phyloP scores from a whole-genome alignment of 2,888 invertebrate species.

The Hyalella azteca region DNA sequence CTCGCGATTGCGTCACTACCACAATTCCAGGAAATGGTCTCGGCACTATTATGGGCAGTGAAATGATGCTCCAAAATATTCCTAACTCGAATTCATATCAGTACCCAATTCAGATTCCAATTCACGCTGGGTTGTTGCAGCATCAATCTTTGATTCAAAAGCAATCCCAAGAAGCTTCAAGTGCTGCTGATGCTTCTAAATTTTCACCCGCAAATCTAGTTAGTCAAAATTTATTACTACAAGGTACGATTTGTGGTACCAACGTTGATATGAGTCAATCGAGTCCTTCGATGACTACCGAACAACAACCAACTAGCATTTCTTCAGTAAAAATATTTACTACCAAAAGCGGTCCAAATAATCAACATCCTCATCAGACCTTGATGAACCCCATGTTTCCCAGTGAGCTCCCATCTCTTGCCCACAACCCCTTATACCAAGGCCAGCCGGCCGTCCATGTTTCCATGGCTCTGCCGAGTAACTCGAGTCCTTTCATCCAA shows the following conservation, averaged over 20 bases:
- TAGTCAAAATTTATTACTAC: neutral
- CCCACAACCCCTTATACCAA: neutral
- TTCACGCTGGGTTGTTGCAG: slow-evolving; percentile 5
- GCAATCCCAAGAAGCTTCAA: neutral
- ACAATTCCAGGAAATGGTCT: neutral
- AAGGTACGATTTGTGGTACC: neutral
- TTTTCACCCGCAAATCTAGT: neutral
- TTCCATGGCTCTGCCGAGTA: neutral
- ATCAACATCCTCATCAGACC: neutral
- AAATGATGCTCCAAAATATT: neutral
- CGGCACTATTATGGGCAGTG: neutral
- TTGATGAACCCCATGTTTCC: neutral
- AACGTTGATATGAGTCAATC: neutral
- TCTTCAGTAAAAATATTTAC: neutral
- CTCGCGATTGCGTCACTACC: too few species aligned
- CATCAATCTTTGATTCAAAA: neutral
- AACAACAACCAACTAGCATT: neutral
- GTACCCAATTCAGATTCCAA: slow-evolving; percentile 13
- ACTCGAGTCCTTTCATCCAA: neutral
- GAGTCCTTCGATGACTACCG: neutral
- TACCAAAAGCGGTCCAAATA: neutral
- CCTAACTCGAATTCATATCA: neutral
- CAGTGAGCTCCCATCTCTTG: neutral
- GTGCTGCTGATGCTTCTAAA: neutral
- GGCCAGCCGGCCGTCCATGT: neutral